phyloP scores from a whole-genome alignment of 2,797 vertebrate species.

The Choloepus didactylus region DNA sequence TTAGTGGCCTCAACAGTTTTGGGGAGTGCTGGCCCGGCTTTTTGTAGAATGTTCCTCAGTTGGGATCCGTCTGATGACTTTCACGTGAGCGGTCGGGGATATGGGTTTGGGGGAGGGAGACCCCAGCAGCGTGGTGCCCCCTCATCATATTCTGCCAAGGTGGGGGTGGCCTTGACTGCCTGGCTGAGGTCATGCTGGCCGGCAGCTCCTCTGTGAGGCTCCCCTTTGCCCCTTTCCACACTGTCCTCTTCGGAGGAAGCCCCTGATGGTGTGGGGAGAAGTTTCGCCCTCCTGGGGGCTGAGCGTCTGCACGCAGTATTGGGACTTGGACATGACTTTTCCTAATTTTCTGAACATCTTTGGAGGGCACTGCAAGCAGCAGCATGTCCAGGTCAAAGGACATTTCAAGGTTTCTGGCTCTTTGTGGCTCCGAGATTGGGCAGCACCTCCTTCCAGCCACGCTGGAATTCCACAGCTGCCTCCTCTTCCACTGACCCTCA shows the following conservation, averaged over 20 bases:
- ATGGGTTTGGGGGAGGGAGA: background rate
- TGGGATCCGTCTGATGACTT: too few species aligned
- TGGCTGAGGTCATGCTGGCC: background rate
- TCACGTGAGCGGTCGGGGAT: fast-evolving
- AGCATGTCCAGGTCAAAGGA: fast-evolving
- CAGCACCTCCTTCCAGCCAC: fast-evolving
- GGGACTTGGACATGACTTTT: fast-evolving
- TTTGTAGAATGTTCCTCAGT: fast-evolving
- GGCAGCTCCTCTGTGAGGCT: too few species aligned
- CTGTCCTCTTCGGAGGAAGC: background rate
- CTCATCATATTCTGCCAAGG: fast-evolving
- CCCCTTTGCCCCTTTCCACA: too few species aligned
- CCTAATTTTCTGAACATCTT: fast-evolving
- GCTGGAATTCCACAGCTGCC: background rate
- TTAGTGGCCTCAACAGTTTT: fast-evolving
- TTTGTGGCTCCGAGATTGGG: background rate
- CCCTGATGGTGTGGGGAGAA: background rate
- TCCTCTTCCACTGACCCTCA: background rate
- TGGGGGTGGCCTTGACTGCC: fast-evolving
- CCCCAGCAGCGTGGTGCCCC: fast-evolving
- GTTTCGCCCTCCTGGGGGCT: fast-evolving
- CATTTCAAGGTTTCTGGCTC: fast-evolving
- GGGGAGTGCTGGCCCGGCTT: fast-evolving
- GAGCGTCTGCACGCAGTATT: too few species aligned
- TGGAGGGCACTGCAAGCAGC: fast-evolving